Conservation (phyloP, 2,113 vertebrate genomes). For the Ciconia boyciana region DNA sequence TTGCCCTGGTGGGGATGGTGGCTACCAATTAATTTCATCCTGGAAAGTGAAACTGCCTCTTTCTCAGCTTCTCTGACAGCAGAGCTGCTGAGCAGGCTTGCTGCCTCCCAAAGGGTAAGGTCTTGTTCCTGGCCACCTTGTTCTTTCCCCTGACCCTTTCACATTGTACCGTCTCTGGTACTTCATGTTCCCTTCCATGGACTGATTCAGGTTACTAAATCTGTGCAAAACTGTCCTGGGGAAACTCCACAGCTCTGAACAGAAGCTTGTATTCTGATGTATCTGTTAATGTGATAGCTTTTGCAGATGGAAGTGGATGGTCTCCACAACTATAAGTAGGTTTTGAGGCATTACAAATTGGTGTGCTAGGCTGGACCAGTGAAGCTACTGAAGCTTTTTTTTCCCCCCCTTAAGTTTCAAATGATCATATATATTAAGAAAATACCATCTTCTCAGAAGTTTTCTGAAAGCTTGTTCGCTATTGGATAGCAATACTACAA, state of each 20-base stretch:
- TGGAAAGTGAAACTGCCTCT: neutral
- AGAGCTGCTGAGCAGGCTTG: neutral
- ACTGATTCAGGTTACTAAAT: neutral
- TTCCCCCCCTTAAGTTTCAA: fast-evolving
- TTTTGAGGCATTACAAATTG: neutral
- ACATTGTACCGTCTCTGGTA: neutral
- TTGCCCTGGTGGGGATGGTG: neutral
- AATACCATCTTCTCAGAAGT: neutral
- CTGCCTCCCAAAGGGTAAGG: neutral
- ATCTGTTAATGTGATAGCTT: neutral
- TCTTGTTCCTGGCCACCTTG: fast-evolving
- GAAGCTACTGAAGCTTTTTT: neutral
- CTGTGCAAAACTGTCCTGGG: neutral
- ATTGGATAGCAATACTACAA: neutral
- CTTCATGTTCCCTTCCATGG: neutral
- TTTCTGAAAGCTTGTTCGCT: neutral
- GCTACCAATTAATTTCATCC: neutral
- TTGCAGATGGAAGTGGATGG: neutral
- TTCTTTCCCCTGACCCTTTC: neutral
- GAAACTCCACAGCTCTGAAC: neutral
- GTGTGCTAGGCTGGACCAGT: neutral
- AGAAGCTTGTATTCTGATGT: neutral
- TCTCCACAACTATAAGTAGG: neutral
- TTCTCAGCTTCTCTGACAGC: neutral
- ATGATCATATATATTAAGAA: neutral